Base-by-base conservation (phyloP, 2,113 vertebrate genomes). In the Erinaceus europaeus region DNA sequence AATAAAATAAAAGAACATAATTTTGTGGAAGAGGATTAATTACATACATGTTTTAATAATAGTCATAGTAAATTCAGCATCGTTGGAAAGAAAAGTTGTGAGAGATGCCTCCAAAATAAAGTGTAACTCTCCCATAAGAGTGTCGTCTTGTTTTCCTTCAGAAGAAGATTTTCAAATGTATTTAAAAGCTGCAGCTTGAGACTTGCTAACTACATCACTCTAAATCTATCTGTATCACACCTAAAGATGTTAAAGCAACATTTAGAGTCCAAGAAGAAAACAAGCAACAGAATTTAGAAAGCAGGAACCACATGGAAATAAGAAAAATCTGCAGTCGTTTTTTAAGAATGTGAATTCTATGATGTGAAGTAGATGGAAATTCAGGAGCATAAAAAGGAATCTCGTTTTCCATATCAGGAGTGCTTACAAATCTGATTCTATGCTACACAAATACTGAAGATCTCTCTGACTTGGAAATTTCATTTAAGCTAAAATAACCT, bases 181-280 rank as follows among this genome's bases (percentile, higher is more conserved):
- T 96, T 96, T 96, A 93, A 96, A 96, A 94, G 88, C 94, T 83
- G 93, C 93, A 94, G 94, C 95, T 94, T 94, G 90, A 96, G 90
- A 90, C 94, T 94, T 95, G 95, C 94, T 95, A 96, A 96, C 88
- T 96, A 89, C 77, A 96, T 96, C 94, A 93, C 46, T 80, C 93
- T 96, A 87, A 84, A 81, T 92, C 89, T 95, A 93, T 95, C 95
- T 95, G 93, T 89, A 95, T 95, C 94, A 94, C 95, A 86, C 95
- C 92, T 95, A 94, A 96, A 95, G 94, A 96, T 96, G 95, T 95
- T 95, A 96, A 95, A 92, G 93, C 90, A 95, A 96, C 94, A 94
- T 91, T 95, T 96, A 95, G 78, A 96, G 93, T 94, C 48, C 65
- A 94, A 92, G 84, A 68, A 96, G 96, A 96, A 90, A 93, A 95